Percentiles rank a stretch among this genome's conserved stretches.
Evolutionary conservation across 2,797 vertebrate species (phyloP).

Genomic region (Pangasius larnaudii): DNA sequence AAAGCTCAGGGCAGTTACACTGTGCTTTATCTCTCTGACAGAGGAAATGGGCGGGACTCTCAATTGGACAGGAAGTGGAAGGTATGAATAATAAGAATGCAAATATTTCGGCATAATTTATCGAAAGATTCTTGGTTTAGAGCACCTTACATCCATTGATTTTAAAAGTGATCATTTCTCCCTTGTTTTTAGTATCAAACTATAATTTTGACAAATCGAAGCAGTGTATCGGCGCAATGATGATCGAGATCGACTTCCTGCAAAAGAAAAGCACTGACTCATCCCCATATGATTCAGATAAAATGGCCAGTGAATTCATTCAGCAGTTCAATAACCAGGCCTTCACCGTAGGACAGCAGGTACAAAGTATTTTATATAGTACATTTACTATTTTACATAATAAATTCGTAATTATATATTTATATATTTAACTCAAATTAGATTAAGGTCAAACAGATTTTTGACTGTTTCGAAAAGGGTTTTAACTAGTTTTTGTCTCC

Average conservation of each 20-base stretch:
- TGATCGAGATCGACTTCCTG: slow-evolving; percentile 95
- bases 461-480: neutral
- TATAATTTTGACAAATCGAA: slow-evolving; percentile 94
- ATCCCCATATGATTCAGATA: slow-evolving; percentile 93
- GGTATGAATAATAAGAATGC: slow-evolving; percentile 69
- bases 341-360: slow-evolving; percentile 94
- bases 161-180: neutral
- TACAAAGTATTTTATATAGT: slow-evolving; percentile 51
- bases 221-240: slow-evolving; percentile 94
- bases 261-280: slow-evolving; percentile 96
- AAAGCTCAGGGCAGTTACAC: neutral
- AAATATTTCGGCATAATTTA: neutral
- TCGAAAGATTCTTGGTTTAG: neutral
- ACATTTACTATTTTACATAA: neutral
- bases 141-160: neutral
- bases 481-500: neutral
- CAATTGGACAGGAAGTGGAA: slow-evolving; percentile 96
- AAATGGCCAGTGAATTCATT: slow-evolving; percentile 96
- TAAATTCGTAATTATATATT: neutral
- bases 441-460: neutral
- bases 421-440: neutral
- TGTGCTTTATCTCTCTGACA: slow-evolving; percentile 57
- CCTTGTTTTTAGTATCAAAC: slow-evolving; percentile 76
- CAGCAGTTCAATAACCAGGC: slow-evolving; percentile 95
- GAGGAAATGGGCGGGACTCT: slow-evolving; percentile 98